These are phyloP conservation scores for Hylia prasina DNA, from an alignment of 2,113 vertebrate species.

Conservation along the genomic window DNA sequence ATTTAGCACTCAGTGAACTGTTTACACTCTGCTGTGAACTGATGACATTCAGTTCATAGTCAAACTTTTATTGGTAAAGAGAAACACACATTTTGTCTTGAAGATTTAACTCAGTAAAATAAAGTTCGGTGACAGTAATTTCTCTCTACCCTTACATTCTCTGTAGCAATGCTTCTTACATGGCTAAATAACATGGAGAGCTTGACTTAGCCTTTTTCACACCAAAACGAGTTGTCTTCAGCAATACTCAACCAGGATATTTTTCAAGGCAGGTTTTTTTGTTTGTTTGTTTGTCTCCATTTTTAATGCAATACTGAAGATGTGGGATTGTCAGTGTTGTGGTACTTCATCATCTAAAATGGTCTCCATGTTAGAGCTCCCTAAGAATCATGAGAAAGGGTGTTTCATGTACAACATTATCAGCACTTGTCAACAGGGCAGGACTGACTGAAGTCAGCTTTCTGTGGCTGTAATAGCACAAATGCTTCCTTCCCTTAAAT, in stretches of 20 bases:
- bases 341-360: background rate
- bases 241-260: background rate
- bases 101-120: slow-evolving; percentile 19
- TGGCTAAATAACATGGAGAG: background rate
- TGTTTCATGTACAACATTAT: background rate
- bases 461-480: background rate
- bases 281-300: background rate
- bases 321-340: background rate
- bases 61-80: background rate
- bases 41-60: slow-evolving; percentile 5
- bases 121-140: background rate
- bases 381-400: background rate
- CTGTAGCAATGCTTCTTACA: background rate
- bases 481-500: slow-evolving; percentile 6
- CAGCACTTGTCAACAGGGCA: slow-evolving; percentile 4
- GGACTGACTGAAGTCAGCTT: background rate
- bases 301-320: background rate
- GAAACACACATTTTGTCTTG: background rate
- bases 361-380: background rate
- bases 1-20: background rate
- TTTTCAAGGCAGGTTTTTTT: background rate
- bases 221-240: background rate
- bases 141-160: background rate
- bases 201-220: background rate
- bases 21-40: slow-evolving; percentile 6